Evolutionary conservation across 37 sponge, comb jelly and placozoan species (phyloP), one percentile per base, ranked within the genome.

Genomic region (Beroe ovata): DNA sequence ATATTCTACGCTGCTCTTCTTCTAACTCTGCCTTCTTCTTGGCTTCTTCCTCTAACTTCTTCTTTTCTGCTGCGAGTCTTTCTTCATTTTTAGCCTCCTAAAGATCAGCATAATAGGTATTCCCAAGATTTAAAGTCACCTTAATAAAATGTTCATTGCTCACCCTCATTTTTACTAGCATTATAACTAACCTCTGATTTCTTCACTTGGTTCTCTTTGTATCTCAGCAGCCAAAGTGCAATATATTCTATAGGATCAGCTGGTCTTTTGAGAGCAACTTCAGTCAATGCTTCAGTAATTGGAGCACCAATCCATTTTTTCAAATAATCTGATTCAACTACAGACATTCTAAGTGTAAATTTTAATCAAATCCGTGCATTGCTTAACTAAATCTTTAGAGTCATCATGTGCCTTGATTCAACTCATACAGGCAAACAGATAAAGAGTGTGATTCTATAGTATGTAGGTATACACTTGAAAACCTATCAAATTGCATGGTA

Each of bases 211-310:
- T 77, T 77, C 41, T 77, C 84, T 42, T 77, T 77, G 25, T 77
- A 41, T 25, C 38, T 39, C 1, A 77, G 54, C 41, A 77, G 54
- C 84, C 84, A 77, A 41, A 77, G 84, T 6, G 84, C 84, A 42
- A 77, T 77, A 40, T 77, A 77, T 36, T 77, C 84, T n/a, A 77
- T 77, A 3, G 84, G 84, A 40, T 77, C 84, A 26, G 84, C 84
- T 22, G 84, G 84, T 41, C 84, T 30, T 20, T 77, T 77, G n/a
- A 77, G 47, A 77, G 84, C 84, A 77, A 77, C 84, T 23, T 77
- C 84, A 19, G 84, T 77, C 26, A 77, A 42, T 21, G 84, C 84
- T 21, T 77, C 84, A 40, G 84, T 77, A 42, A 77, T 39, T 42
- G 84, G 84, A 8, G 47, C 84, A 42, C 84, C 84, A 39, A 77